Base-by-base conservation (phyloP, 2,888 invertebrate genomes). In the Patella depressa region DNA sequence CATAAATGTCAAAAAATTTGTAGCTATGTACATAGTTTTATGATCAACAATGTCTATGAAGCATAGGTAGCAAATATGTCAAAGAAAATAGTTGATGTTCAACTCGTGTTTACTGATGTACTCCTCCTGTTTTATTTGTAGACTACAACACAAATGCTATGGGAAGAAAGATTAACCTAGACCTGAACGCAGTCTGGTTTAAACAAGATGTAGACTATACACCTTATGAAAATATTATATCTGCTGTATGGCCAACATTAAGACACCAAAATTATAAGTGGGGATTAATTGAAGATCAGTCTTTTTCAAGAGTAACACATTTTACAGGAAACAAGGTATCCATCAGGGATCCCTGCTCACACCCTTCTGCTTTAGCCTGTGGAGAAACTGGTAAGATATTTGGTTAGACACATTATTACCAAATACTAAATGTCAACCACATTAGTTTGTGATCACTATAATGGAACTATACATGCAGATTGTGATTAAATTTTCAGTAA, bases 141-240 rank as follows among this genome's bases (percentile, higher is more conserved):
- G 65, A 65, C 24, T 65, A 19, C 1, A 65, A 65, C 24, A 19
- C 19, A 3, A 65, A n/a, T 24, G 24, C 19, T 73, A 55, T 34
- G 34, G 79, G 79, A 5, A 57, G 54, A 3, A 53, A 55, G 5
- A 77, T 81, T 15, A 65, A 34, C 5, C 34, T 81, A 34, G 72
- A 76, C 14, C 54, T 73, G 24, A 82, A 82, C 55, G 80, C 74
- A 11, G 57, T n/a, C 5, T 80, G 80, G 77, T 53, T n/a, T 0
- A n/a, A 71, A 24, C 74, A 34, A 14, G 81, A 81, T 34, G 74
- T n/a, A 3, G 81, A 81, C 72, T 84, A 84, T 75, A 83, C 82
- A 5, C 79, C 81, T 3, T 78, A 79, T 72, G 75, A 54, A 15
- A 78, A 81, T 73, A 70, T 81, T 55, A 71, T 81, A 29, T 81